Percentiles rank a stretch among this genome's conserved stretches.
phyloP scores from a whole-genome alignment of 1,140 invertebrate species.

The Frieseomelitta varia region DNA sequence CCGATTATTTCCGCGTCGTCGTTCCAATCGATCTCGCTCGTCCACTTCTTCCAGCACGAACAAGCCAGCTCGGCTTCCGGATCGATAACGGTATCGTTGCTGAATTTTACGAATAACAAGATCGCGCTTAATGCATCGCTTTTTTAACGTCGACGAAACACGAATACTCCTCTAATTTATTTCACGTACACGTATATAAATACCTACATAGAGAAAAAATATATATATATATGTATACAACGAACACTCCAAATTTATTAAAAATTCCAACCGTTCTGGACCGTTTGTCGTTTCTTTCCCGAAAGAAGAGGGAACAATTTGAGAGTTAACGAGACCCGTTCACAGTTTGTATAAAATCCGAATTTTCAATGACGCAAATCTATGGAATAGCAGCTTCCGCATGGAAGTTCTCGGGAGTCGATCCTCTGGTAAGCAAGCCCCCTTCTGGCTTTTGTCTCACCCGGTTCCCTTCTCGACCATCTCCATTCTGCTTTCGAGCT shows the following conservation, averaged over 20 bases:
- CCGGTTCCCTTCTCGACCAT: slow-evolving; percentile 28
- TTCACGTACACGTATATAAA: too few relatives aligned
- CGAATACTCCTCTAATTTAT: neutral
- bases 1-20: slow-evolving; percentile 39
- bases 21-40: neutral
- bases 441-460: neutral
- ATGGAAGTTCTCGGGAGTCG: slow-evolving; percentile 42
- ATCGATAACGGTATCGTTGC: slow-evolving; percentile 12
- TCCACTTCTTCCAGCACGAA: neutral
- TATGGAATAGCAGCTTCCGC: neutral
- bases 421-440: neutral
- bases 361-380: slow-evolving; percentile 17
- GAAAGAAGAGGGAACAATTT: neutral
- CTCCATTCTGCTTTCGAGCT: slow-evolving; percentile 57
- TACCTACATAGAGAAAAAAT: neutral
- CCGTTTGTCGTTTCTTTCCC: neutral
- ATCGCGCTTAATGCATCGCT: neutral
- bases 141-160: slow-evolving; percentile 20
- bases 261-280: neutral
- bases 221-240: too few relatives aligned
- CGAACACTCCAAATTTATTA: neutral
- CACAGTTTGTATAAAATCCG: neutral
- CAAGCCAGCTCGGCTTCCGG: too few relatives aligned
- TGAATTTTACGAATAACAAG: slow-evolving; percentile 5
- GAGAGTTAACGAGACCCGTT: neutral